Evolutionary conservation across 1,140 invertebrate genomes (phyloP).

Genomic region (Drosophila subpulchrella): DNA sequence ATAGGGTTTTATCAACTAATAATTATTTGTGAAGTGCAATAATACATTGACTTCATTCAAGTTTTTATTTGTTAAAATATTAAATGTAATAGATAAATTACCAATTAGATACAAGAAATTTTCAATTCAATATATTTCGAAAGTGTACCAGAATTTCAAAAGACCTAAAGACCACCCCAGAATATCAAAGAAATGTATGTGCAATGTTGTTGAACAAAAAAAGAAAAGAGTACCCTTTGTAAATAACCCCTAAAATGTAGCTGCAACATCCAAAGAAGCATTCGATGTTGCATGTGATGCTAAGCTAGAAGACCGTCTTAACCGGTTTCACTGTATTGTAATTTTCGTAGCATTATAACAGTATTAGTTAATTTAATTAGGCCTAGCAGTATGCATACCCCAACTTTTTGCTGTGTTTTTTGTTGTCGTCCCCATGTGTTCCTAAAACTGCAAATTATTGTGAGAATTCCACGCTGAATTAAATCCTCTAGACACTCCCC

Average conservation of each 20-base stretch:
- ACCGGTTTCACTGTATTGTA: constrained; percentile 51
- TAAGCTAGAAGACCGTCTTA: constrained; percentile 37
- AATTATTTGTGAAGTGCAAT: neutral
- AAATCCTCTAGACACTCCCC: constrained; percentile 49
- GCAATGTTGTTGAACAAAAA: constrained; percentile 61
- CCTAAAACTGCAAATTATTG: constrained; percentile 72
- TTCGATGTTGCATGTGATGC: constrained; percentile 65
- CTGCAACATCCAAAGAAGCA: constrained; percentile 56
- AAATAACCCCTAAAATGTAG: constrained; percentile 55
- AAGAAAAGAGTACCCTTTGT: constrained; percentile 41
- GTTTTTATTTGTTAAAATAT: too few species aligned
- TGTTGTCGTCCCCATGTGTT: constrained; percentile 64
- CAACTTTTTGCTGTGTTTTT: constrained; percentile 27
- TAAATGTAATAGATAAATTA: too few species aligned
- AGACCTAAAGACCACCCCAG: neutral
- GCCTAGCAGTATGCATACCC: constrained; percentile 48
- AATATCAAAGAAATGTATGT: constrained; percentile 66
- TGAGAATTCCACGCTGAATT: constrained; percentile 67
- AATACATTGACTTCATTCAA: too few species aligned
- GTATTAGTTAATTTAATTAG: constrained; percentile 82
- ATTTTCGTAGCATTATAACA: constrained; percentile 72
- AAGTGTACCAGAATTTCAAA: neutral
- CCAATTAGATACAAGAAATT: too few species aligned
- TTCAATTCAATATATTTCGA: too few species aligned
- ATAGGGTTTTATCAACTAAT: too few species aligned